Base-by-base conservation (phyloP, 2,797 vertebrate species). In the Tolypeutes matacus region DNA sequence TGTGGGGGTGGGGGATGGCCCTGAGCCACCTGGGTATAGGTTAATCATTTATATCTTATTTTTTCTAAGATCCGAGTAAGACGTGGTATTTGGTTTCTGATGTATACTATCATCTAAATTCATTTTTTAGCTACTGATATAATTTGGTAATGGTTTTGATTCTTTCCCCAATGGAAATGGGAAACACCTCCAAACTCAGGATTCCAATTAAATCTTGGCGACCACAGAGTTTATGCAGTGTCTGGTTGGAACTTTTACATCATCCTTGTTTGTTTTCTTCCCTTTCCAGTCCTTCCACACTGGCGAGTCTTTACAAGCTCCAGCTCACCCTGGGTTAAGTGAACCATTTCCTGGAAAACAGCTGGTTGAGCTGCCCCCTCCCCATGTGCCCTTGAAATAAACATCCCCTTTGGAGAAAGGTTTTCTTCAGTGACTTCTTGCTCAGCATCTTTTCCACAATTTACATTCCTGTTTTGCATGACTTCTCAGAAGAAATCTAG, bases 291-390 rank as follows among this genome's bases (percentile, higher is more conserved):
- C 78, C 86, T 96, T 64, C 0, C 1, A 91, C 80, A 56, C 75
- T 5, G 81, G 70, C 83, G 86, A 10, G 86, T 92, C 93, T 69
- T 96, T 94, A 91, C 70, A 92, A 49, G 58, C 42, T 67, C 90
- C 81, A 67, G 82, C 87, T 95, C 34, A 23, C 62, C 85, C 69
- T 86, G 89, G 93, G 94, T 92, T 76, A 95, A 97, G 92, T 73
- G 91, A 95, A 51, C 0, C 1, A 58, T 92, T 97, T 97, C 95
- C 96, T 97, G 91, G 93, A 97, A 96, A 93, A 91, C 93, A 96
- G 93, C 96, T 96, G 95, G 75, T 17, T 5, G 72, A 81, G 27
- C 21, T 56, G 8, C 42, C 58, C 89, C 8, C 25, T 3, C 18
- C 56, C 56, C 18, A 3, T 29, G 58, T 18, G 29, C 82, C 58